phyloP scores from a whole-genome alignment of 1,140 invertebrate species.

The Ladona fulva region DNA sequence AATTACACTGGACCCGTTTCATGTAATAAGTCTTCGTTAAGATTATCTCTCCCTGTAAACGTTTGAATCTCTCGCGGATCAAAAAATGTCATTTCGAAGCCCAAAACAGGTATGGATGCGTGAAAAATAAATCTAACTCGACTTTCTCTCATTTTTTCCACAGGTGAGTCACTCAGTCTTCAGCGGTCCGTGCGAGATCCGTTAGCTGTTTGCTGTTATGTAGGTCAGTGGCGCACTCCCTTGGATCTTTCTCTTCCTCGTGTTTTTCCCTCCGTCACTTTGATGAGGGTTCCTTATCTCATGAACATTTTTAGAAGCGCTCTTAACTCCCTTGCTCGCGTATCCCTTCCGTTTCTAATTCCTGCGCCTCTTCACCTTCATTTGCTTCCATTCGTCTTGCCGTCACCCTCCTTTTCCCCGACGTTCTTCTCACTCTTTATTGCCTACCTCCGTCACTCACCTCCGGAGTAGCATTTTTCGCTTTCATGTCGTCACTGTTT shows the following conservation, averaged over 20 bases:
- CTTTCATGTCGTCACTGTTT: too few relatives aligned
- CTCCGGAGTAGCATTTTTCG: too few relatives aligned
- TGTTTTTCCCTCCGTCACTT: conserved; percentile 8
- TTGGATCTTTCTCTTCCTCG: neutral
- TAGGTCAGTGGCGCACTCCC: neutral
- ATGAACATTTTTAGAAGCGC: neutral
- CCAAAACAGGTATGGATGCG: too few relatives aligned
- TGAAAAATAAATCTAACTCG: neutral
- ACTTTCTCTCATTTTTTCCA: neutral
- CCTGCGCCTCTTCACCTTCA: neutral
- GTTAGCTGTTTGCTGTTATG: neutral
- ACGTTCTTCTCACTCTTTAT: neutral
- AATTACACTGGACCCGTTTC: too few relatives aligned
- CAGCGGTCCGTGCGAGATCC: neutral
- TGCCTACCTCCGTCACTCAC: neutral
- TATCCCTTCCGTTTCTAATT: neutral
- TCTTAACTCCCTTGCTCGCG: neutral
- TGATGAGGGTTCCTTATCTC: neutral
- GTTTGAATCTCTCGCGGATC: too few relatives aligned
- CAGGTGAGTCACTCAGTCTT: neutral
- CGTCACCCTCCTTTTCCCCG: neutral
- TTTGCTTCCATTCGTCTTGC: neutral
- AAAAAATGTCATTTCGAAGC: too few relatives aligned
- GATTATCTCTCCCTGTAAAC: too few relatives aligned
- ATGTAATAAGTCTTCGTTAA: too few relatives aligned